phyloP scores from a whole-genome alignment of 2,888 invertebrate species.

The Trichogramma dendrolimi region DNA sequence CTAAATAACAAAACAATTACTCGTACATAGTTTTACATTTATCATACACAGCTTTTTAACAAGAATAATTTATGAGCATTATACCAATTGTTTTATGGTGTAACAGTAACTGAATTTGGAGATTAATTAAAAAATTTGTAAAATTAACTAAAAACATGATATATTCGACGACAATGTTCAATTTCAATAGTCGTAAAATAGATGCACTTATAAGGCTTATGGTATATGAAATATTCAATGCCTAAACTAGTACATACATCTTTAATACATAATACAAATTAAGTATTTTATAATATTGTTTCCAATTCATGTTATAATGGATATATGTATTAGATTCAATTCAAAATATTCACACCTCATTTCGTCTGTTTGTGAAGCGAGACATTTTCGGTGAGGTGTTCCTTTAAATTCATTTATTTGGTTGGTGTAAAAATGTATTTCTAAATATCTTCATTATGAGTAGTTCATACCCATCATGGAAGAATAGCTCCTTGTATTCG shows the following conservation, averaged over 20 bases:
- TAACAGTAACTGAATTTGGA: too few species aligned
- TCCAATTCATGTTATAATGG: slow-evolving; percentile 16
- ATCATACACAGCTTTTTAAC: slow-evolving; percentile 26
- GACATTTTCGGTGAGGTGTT: slow-evolving; percentile 13
- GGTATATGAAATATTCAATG: slow-evolving; percentile 25
- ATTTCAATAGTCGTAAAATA: slow-evolving; percentile 19
- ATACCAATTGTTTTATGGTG: slow-evolving; percentile 4
- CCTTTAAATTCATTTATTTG: slow-evolving; percentile 21
- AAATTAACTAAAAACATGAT: too few species aligned
- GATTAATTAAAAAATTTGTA: too few species aligned
- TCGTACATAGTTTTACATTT: slow-evolving; percentile 25
- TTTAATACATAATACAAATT: slow-evolving; percentile 30
- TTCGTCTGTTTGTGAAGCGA: slow-evolving; percentile 18
- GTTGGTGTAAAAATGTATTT: slow-evolving; percentile 23
- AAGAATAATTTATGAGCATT: slow-evolving; percentile 28
- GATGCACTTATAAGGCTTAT: slow-evolving; percentile 19
- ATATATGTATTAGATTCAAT: slow-evolving; percentile 16
- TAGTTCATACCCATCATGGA: slow-evolving; percentile 21
- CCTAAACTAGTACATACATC: slow-evolving; percentile 25
- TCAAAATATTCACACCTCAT: slow-evolving; percentile 23
- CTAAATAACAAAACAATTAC: slow-evolving; percentile 27
- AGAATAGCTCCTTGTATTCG: slow-evolving; percentile 16
- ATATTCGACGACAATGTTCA: slow-evolving; percentile 5
- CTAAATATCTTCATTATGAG: slow-evolving; percentile 11
- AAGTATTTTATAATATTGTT: slow-evolving; percentile 27